Percentiles rank a stretch among this genome's conserved stretches.
Conservation (phyloP, 2,113 vertebrate species). For the Gymnarchus niloticus region DNA sequence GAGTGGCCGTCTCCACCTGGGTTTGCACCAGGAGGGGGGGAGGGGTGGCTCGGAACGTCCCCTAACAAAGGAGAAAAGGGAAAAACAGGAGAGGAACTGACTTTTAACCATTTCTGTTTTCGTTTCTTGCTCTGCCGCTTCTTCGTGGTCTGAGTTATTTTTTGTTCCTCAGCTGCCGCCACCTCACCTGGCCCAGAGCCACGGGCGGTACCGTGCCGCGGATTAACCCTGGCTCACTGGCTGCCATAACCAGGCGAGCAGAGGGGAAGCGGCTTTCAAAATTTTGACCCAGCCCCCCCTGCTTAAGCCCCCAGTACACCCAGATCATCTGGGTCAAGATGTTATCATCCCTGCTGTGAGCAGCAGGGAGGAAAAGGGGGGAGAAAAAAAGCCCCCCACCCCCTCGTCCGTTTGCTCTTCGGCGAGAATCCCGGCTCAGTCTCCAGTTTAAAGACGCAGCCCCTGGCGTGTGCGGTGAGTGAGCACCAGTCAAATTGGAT, state of each 20-base stretch:
- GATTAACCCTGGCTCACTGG: conserved; percentile 67
- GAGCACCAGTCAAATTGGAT: conserved; percentile 57
- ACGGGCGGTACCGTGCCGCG: conserved; percentile 59
- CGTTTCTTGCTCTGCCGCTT: conserved; percentile 38
- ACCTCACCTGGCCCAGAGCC: conserved; percentile 55
- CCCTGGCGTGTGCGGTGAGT: conserved; percentile 38
- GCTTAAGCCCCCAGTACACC: conserved; percentile 39
- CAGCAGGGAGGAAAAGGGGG: conserved; percentile 44
- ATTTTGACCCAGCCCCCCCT: conserved; percentile 28
- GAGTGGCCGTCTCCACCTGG: conserved; percentile 48
- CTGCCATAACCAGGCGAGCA: conserved; percentile 53
- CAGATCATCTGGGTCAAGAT: conserved; percentile 47
- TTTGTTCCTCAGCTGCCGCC: conserved; percentile 46
- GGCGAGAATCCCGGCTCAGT: not conserved
- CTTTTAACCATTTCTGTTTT: conserved; percentile 46
- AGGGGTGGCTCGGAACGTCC: conserved; percentile 1
- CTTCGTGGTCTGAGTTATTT: conserved; percentile 34
- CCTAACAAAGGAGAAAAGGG: not conserved
- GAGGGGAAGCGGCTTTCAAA: conserved; percentile 51
- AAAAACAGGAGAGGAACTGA: not conserved
- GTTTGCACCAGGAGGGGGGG: conserved; percentile 46
- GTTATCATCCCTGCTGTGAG: conserved; percentile 42
- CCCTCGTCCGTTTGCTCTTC: conserved; percentile 17
- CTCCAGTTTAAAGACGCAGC: conserved; percentile 32
- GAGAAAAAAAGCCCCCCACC: conserved; percentile 42